phyloP scores from a whole-genome alignment of 37 sponge, comb jelly and placozoan genomes.

The Agelas oroides region DNA sequence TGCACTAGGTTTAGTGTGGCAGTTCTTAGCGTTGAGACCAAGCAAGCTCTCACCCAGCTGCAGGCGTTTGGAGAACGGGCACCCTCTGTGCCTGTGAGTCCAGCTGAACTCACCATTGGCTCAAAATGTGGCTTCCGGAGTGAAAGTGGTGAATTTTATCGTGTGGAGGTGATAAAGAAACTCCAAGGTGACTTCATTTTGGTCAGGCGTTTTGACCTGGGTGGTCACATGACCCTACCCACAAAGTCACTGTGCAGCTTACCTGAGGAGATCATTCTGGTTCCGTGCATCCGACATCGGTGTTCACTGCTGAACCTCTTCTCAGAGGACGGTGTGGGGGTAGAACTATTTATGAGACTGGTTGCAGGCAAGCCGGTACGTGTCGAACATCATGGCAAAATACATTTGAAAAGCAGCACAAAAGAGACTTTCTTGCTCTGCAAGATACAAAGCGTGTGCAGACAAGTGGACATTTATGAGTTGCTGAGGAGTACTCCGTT shows the following conservation, averaged over 20 bases:
- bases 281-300: constrained; percentile 13
- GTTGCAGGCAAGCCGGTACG: background rate
- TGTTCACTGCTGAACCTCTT: background rate
- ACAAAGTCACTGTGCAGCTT: background rate
- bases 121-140: constrained; percentile 30
- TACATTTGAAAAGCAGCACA: background rate
- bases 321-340: background rate
- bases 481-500: background rate
- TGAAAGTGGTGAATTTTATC: background rate
- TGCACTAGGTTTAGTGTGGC: constrained; percentile 15
- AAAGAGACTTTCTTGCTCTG: background rate
- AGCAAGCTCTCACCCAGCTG: constrained; percentile 22
- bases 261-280: constrained; percentile 26
- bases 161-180: constrained; percentile 4
- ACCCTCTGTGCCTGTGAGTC: background rate
- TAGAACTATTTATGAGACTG: background rate
- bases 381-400: background rate
- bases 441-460: background rate
- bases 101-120: constrained; percentile 14
- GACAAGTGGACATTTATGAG: background rate
- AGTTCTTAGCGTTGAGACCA: constrained; percentile 26
- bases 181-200: background rate
- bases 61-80: background rate
- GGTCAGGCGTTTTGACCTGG: constrained; percentile 22
- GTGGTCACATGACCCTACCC: background rate